A percentile compares a stretch with the other conserved stretches of the same genome.
Evolutionary conservation across 2,888 invertebrate species (phyloP).

Genomic region (Chymomyza fuscimana): DNA sequence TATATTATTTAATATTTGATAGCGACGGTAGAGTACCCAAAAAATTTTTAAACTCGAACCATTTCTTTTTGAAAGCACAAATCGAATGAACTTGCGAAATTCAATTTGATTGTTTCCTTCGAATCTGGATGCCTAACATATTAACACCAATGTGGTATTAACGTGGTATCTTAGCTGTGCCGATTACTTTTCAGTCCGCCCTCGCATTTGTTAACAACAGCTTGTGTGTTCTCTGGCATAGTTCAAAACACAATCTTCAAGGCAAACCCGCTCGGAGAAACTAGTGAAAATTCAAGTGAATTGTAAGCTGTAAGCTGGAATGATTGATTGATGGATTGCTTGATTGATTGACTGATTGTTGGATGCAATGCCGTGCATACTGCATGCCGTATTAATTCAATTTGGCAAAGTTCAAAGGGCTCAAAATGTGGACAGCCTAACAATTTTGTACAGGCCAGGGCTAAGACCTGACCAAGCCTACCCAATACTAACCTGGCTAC

Average conservation of each 20-base stretch:
- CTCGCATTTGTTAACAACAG: background rate
- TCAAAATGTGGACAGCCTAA: background rate
- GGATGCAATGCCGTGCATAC: constrained; percentile 14
- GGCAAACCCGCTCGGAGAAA: background rate
- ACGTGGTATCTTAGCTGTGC: too few relatives aligned
- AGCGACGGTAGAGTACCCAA: too few relatives aligned
- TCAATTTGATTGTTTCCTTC: too few relatives aligned
- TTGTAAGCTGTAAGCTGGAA: constrained; percentile 24
- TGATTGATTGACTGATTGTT: constrained; percentile 45
- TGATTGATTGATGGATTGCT: constrained; percentile 40
- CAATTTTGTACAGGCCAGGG: background rate
- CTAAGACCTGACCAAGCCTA: background rate
- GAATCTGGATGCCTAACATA: too few relatives aligned
- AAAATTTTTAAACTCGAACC: too few relatives aligned
- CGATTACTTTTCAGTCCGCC: constrained; percentile 18
- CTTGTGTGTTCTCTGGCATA: constrained; percentile 23
- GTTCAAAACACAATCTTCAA: constrained; percentile 41
- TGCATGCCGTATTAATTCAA: background rate
- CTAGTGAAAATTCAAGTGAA: background rate
- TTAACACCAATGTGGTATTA: too few relatives aligned
- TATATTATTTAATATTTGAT: too few relatives aligned
- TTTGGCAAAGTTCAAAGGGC: constrained; percentile 19
- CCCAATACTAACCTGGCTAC: background rate
- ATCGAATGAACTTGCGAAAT: too few relatives aligned
- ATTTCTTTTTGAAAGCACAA: too few relatives aligned